These are phyloP conservation scores for Portunus trituberculatus DNA, from an alignment of 1,140 invertebrate species.

Conservation along the genomic window DNA sequence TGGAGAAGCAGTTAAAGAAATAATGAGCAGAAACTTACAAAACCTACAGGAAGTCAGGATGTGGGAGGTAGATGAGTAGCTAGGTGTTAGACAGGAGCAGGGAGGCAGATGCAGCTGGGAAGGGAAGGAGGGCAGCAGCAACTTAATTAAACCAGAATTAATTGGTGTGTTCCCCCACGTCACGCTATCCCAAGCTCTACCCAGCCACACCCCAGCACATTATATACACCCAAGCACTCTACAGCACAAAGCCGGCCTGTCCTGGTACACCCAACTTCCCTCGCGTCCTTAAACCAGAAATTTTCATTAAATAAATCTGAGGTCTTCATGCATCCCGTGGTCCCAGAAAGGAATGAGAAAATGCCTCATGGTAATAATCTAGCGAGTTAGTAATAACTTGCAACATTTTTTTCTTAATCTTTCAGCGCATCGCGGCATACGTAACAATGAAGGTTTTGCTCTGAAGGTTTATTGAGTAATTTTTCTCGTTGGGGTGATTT, in stretches of 20 bases:
- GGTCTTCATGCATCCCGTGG: background rate
- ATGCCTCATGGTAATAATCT: slow-evolving; percentile 22
- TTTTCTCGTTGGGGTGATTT: background rate
- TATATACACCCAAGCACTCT: background rate
- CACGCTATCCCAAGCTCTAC: background rate
- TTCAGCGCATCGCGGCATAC: background rate
- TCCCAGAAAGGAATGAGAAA: background rate
- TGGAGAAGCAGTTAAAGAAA: no score
- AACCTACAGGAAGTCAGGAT: no score
- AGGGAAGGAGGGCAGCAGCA: background rate
- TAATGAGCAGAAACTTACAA: no score
- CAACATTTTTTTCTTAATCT: background rate
- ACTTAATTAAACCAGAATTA: background rate
- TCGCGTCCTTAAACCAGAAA: background rate
- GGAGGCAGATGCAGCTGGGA: background rate
- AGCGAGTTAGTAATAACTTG: background rate
- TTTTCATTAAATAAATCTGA: background rate
- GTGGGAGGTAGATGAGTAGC: no score
- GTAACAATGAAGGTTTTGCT: slow-evolving; percentile 22
- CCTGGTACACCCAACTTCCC: background rate
- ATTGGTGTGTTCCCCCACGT: background rate
- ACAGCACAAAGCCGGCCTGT: background rate
- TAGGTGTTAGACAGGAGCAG: background rate
- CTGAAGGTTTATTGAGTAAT: slow-evolving; percentile 23
- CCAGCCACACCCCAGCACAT: background rate